Evolutionary conservation across 1,140 invertebrate genomes (phyloP), one percentile per base, ranked within the genome.

Genomic region (Rhyzopertha dominica): DNA sequence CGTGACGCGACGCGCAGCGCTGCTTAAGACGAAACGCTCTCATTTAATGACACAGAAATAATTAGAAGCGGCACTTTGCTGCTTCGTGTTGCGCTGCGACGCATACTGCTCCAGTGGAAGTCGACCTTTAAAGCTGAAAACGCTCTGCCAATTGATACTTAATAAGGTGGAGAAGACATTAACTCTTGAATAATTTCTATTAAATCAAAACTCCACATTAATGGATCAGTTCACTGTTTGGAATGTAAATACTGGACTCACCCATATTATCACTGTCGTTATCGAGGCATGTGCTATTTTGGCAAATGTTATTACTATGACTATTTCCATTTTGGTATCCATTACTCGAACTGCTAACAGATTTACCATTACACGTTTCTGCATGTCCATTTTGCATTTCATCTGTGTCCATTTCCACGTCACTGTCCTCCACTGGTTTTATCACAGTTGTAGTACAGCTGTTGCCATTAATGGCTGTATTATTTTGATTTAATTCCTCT

Each of bases 241-340:
- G 10, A 9, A 39, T 30, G 3, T 42, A 20, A 37, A 16, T 39
- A n/a, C 0, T 20, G n/a, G 25, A 43, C 66, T 60, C 60, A 81
- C 79, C 79, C 79, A 82, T 81, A 60, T 81, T 78, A 53, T 78
- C 75, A 45, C 80, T 77, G 37, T 78, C 76, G 53, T 79, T 72
- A 52, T 77, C 63, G 53, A 54, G 53, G 37, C 47, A 50, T 51
- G 48, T 30, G 12, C 28, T 41, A 13, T 53, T 54, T n/a, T 52
- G 47, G 18, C 19, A 31, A 29, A 34, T 47, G 25, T 34, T 43
- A 48, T 52, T 49, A 46, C 20, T 54, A 53, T 59, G 57, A 53
- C 64, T 68, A 62, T 74, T 79, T 37, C 82, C 82, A 69, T 87
- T 85, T 61, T 80, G 81, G 63, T 76, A 79, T 46, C 74, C 77